Evolutionary conservation across 2,888 invertebrate genomes (phyloP), one percentile per base, ranked within the genome.

Genomic region (Eugnorisma glareosa): DNA sequence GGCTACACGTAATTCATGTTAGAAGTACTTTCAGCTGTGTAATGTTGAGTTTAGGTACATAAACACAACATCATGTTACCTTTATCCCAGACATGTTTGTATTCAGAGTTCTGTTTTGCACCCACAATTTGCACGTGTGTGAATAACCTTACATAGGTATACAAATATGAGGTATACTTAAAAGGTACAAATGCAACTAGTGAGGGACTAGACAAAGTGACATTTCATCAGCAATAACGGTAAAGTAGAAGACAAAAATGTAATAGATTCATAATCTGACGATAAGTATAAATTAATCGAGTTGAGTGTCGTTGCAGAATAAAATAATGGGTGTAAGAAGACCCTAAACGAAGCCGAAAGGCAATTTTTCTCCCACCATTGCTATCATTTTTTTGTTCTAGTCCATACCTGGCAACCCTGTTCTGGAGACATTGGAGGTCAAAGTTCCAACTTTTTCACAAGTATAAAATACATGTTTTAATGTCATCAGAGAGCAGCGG

Each of bases 1-100:
- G 67, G 45, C 6, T 31, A 40, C 61, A 21, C 11, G 48, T 67
- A 81, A 81, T 75, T 80, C 61, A 59, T 43, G 67, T 57, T 48
- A 37, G 28, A 66, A 67, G 24, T 43, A 51, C 21, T 68, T 71
- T 75, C 67, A 35, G 43, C n/a, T 75, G 59, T 45, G 8, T 67
- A 43, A 68, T 59, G 37, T 40, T 45, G 37, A 59, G 24, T 67
- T 77, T 83, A 24, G 18, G n/a, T 40, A 40, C 18, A 40, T n/a
- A 18, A n/a, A 71, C 54, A 76, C 40, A 45, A 61, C 83, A 43
- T 64, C 21, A 43, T 66, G 24, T 28, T 40, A 37, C 28, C 28
- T 48, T 48, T 28, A 81, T 63, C 5, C n/a, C 37, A 51, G n/a
- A 48, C 13, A 67, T 64, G n/a, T 64, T 10, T 61, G 59, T 48